Evolutionary conservation across 2,113 vertebrate species (phyloP).

Genomic region (Benitochromis conjunctus): DNA sequence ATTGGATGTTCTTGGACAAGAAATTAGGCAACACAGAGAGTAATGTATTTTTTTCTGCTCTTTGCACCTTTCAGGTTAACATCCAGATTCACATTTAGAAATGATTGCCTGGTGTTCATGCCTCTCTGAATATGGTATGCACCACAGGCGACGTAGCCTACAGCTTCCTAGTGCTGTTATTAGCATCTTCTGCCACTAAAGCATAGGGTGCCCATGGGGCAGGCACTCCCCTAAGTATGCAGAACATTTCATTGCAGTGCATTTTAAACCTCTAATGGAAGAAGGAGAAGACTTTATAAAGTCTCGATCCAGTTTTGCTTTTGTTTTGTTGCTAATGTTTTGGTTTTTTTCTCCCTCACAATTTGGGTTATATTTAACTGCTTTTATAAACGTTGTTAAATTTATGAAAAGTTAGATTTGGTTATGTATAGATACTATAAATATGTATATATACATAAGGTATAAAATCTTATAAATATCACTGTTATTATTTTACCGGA

Average conservation of each 20-base stretch:
- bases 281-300: background rate
- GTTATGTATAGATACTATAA: background rate
- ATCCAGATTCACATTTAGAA: background rate
- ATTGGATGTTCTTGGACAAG: background rate
- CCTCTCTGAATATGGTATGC: background rate
- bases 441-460: background rate
- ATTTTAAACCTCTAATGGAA: background rate
- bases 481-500: background rate
- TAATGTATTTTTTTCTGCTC: background rate
- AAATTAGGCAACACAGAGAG: background rate
- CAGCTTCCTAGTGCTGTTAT: background rate
- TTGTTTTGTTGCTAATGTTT: background rate
- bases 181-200: background rate
- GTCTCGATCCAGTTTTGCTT: background rate
- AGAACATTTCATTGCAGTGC: background rate
- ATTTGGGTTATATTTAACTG: background rate
- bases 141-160: background rate
- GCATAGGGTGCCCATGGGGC: background rate
- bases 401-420: background rate
- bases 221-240: background rate
- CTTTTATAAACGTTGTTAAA: background rate
- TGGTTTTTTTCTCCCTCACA: background rate
- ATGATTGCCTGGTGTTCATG: background rate
- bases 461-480: background rate
- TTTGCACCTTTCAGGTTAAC: background rate